These are phyloP conservation scores for Himalopsyche tibetana DNA, from an alignment of 2,888 invertebrate species.

Conservation along the genomic window DNA sequence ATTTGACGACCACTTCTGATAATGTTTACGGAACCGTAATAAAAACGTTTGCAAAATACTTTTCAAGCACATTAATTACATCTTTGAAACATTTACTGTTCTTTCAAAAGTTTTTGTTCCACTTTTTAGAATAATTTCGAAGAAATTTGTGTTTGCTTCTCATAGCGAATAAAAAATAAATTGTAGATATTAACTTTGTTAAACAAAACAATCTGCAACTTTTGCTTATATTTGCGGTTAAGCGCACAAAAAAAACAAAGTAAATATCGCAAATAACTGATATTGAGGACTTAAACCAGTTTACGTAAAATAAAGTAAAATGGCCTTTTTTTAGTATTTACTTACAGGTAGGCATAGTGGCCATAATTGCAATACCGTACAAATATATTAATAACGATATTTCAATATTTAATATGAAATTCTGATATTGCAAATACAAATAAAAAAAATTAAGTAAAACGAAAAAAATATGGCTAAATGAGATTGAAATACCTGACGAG, in stretches of 20 bases:
- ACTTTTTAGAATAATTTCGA: not conserved
- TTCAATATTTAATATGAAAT: no score
- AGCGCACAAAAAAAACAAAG: not conserved
- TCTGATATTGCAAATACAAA: no score
- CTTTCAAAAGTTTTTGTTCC: not conserved
- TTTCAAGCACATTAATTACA: conserved; percentile 26
- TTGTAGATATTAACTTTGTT: not conserved
- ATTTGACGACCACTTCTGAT: not conserved
- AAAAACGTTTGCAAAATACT: not conserved
- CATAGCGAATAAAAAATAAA: not conserved
- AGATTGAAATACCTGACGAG: no score
- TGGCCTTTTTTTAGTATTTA: not conserved
- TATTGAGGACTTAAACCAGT: not conserved
- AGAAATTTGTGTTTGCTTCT: not conserved
- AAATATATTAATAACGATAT: no score
- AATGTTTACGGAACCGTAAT: conserved; percentile 7
- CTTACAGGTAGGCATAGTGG: not conserved
- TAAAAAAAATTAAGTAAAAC: no score
- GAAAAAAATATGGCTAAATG: no score
- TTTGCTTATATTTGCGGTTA: not conserved
- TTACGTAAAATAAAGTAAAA: not conserved
- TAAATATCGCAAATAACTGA: not conserved
- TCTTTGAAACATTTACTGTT: not conserved
- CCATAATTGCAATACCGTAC: no score
- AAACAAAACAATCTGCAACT: not conserved